A percentile compares a stretch with the other conserved stretches of the same genome.
phyloP scores from a whole-genome alignment of 2,113 vertebrate genomes.

The Numenius arquata region DNA sequence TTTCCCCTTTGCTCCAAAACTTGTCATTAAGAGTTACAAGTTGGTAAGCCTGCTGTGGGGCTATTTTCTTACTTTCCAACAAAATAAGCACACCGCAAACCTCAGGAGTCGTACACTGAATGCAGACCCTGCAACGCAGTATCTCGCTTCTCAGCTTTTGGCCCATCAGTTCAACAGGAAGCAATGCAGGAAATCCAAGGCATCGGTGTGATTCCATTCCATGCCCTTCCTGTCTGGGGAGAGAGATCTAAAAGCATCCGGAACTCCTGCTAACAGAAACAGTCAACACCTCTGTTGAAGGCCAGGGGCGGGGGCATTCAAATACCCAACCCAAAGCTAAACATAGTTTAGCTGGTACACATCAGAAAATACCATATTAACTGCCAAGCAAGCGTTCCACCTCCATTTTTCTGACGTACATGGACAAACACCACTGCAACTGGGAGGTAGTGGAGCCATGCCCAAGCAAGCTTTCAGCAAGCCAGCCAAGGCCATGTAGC shows the following conservation, averaged over 20 bases:
- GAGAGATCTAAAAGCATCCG: constrained; percentile 8
- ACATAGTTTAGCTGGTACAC: background rate
- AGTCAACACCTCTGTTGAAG: background rate
- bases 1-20: background rate
- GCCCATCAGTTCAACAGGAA: constrained; percentile 33
- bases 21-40: background rate
- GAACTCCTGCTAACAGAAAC: constrained; percentile 10
- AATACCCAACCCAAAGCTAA: background rate
- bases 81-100: rapidly evolving
- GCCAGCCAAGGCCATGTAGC: background rate
- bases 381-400: background rate
- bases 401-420: background rate
- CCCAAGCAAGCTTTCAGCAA: background rate
- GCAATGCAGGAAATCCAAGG: constrained; percentile 66
- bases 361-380: background rate
- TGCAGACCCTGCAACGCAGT: background rate
- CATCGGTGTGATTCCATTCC: constrained; percentile 27
- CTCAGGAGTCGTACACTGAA: background rate
- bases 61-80: background rate
- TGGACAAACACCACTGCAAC: background rate
- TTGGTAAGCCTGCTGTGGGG: background rate
- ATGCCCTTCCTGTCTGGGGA: constrained; percentile 56
- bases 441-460: background rate
- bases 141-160: background rate
- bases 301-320: background rate